Percentiles rank a stretch among this genome's conserved stretches.
These are phyloP conservation scores for Acleris holmiana DNA, from an alignment of 2,888 invertebrate species.

Conservation along the genomic window DNA sequence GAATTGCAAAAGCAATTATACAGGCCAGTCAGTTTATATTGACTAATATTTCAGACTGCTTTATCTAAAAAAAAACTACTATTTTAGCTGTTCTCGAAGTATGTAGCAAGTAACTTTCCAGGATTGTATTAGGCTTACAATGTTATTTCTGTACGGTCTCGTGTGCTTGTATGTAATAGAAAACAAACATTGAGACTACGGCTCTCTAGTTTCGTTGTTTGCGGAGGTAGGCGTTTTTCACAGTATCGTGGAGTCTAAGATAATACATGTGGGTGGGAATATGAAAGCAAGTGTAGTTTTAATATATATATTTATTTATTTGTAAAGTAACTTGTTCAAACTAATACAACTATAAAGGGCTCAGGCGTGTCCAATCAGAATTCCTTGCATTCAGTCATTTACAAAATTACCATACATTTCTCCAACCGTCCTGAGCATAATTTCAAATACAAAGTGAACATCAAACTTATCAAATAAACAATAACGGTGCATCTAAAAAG, in stretches of 20 bases:
- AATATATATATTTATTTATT: slow-evolving; percentile 65
- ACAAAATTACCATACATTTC: slow-evolving; percentile 56
- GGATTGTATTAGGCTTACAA: no score
- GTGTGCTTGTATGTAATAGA: slow-evolving; percentile 7
- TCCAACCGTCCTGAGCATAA: slow-evolving; percentile 62
- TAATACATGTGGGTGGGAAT: background rate
- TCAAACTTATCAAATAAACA: slow-evolving; percentile 69
- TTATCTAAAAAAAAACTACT: no score
- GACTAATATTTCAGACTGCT: no score
- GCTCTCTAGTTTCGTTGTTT: no score
- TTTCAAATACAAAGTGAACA: slow-evolving; percentile 68
- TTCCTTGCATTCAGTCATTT: slow-evolving; percentile 54
- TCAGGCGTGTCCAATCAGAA: slow-evolving; percentile 63
- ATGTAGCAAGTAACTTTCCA: no score
- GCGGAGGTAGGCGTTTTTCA: background rate
- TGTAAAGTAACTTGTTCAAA: slow-evolving; percentile 74
- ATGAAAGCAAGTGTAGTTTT: slow-evolving; percentile 29
- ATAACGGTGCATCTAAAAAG: slow-evolving; percentile 73
- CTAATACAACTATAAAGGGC: slow-evolving; percentile 73
- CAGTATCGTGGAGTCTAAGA: background rate
- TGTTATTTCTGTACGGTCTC: no score
- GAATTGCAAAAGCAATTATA: no score
- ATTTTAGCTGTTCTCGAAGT: no score
- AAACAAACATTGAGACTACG: slow-evolving; percentile 12
- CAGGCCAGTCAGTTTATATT: no score